Conservation (phyloP, 2,888 invertebrate species). For the Drosophila kokeensis region DNA sequence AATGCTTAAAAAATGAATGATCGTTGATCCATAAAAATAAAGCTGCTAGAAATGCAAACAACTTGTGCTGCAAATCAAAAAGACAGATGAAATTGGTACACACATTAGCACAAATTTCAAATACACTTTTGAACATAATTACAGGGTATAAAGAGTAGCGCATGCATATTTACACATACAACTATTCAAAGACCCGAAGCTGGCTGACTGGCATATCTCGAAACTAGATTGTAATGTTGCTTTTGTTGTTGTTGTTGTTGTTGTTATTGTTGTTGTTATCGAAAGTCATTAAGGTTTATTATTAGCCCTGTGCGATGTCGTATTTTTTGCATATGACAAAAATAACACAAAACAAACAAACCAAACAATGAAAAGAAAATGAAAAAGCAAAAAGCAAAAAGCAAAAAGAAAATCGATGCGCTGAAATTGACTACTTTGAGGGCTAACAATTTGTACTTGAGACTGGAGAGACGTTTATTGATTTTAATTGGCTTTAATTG, state of each 20-base stretch:
- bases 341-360: constrained; percentile 14
- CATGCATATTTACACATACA: constrained; percentile 2
- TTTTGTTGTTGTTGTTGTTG: constrained; percentile 34
- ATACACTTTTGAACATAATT: not conserved
- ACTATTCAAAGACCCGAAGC: constrained; percentile 19
- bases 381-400: not conserved
- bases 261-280: constrained; percentile 63
- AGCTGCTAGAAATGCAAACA: not conserved
- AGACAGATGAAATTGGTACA: not conserved
- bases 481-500: constrained; percentile 74
- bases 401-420: constrained; percentile 19
- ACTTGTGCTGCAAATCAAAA: not conserved
- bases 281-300: constrained; percentile 56
- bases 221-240: constrained; percentile 28
- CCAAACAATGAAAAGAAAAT: constrained; percentile 9
- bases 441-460: constrained; percentile 51
- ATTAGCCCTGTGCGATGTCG: constrained; percentile 56
- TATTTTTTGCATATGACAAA: constrained; percentile 20
- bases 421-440: constrained; percentile 28
- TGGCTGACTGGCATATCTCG: constrained; percentile 33
- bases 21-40: not conserved
- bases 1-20: not conserved
- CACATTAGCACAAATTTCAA: not conserved
- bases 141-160: constrained; percentile 10
- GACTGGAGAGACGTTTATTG: constrained; percentile 54